Percentiles rank a stretch among this genome's conserved stretches.
phyloP scores from a whole-genome alignment of 64 coral and sea anemone species.

The Montipora efflorescens region DNA sequence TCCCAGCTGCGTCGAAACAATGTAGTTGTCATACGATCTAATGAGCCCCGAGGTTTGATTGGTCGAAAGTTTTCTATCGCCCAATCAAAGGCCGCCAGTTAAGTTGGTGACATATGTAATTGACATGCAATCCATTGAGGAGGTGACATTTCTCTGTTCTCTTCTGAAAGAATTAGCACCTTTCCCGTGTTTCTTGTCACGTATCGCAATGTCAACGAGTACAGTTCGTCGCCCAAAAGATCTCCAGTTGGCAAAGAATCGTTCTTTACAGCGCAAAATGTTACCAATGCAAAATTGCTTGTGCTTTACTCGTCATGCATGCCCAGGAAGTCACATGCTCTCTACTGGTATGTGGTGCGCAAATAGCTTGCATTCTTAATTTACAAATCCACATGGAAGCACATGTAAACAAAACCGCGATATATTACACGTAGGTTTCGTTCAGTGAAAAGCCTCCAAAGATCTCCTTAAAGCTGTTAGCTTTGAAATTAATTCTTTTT shows the following conservation, averaged over 20 bases:
- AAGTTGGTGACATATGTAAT: constrained; percentile 92
- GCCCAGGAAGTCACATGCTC: constrained; percentile 18
- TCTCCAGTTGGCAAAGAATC: constrained; percentile 65
- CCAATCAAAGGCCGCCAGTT: constrained; percentile 88
- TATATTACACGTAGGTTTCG: constrained; percentile 5
- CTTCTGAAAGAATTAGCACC: constrained; percentile 99
- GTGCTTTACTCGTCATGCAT: background rate
- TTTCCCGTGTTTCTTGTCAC: constrained; percentile 99
- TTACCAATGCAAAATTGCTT: constrained; percentile 13
- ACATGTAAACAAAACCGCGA: background rate
- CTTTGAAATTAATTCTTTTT: background rate
- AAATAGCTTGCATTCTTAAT: background rate
- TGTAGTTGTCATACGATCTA: constrained; percentile 86
- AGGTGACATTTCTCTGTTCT: constrained; percentile 99
- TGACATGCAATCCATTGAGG: constrained; percentile 98
- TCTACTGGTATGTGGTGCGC: background rate
- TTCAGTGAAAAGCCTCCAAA: constrained; percentile 13
- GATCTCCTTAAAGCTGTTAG: constrained; percentile 9
- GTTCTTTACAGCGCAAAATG: background rate
- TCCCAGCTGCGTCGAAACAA: constrained; percentile 96
- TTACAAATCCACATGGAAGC: background rate
- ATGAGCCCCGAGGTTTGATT: constrained; percentile 85
- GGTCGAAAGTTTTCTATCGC: constrained; percentile 64
- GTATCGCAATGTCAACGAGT: constrained; percentile 81
- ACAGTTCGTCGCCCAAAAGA: constrained; percentile 72